Evolutionary conservation across 2,888 invertebrate genomes (phyloP), one percentile per base, ranked within the genome.

Genomic region (Acleris emargana): DNA sequence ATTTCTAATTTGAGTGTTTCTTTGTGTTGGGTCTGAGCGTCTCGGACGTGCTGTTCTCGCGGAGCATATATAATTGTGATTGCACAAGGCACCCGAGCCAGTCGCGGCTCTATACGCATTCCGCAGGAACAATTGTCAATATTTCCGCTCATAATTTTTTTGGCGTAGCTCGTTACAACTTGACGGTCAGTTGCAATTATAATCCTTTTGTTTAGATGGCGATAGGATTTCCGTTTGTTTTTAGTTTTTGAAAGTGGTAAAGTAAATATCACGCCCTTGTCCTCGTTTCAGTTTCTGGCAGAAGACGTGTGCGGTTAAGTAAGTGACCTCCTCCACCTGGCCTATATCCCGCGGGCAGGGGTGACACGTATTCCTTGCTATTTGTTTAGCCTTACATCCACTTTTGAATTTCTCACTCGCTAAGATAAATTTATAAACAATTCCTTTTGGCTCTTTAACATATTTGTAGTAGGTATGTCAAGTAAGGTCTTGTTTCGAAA

Each of bases 311-410:
- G 73, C 74, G 74, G 72, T 74, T 85, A 88, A 86, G 82, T 81
- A 84, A 88, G 81, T 84, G 89, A 88, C 88, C 88, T 55, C 76
- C 76, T 72, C 72, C 72, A 77, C 71, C 71, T 79, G 87, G 76
- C 84, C 88, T 82, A 87, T 79, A 85, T 88, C 82, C 75, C 80
- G 79, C 67, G 79, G 83, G 81, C 71, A 79, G 82, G 79, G 82
- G 79, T 80, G 80, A 75, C 79, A 81, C 76, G 42, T 55, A 64
- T 66, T 66, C 60, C 60, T 61, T 49, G 32, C 52, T 64, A 64
- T 64, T 67, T 64, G 64, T 64, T 60, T 64, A 57, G 57, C 54
- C 32, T 32, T 18, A 50, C 20, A 49, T 51, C 32, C 43, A 50
- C 38, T 51, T 60, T 51, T 13, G 32, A 20, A 16, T 43, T 43